phyloP scores from a whole-genome alignment of 2,888 invertebrate genomes.

The Troglohyphantes excavatus region DNA sequence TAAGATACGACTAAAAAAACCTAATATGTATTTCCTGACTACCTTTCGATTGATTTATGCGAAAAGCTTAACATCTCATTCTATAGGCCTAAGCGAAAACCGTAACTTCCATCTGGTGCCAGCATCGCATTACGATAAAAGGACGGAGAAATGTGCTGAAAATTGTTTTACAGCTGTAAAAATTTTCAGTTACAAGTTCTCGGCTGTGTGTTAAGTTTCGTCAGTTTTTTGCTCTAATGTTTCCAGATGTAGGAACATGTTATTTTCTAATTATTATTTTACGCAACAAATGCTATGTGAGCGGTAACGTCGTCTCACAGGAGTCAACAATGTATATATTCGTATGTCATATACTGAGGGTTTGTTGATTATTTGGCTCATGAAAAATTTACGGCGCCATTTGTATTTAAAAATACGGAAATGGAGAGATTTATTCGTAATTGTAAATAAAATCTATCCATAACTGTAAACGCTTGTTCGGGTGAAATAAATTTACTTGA shows the following conservation, averaged over 20 bases:
- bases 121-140: conserved; percentile 64
- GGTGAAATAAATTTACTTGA: background rate
- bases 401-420: no score
- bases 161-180: conserved; percentile 56
- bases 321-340: no score
- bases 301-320: no score
- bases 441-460: background rate
- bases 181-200: conserved; percentile 54
- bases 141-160: conserved; percentile 51
- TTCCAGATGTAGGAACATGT: background rate
- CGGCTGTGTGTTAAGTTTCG: background rate
- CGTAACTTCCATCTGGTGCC: conserved; percentile 67
- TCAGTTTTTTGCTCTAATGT: conserved; percentile 1
- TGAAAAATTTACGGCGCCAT: no score
- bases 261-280: no score
- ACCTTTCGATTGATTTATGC: conserved; percentile 65
- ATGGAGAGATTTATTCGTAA: no score
- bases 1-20: background rate
- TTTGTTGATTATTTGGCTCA: no score
- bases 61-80: conserved; percentile 63
- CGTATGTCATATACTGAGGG: no score
- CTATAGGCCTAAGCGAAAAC: conserved; percentile 65
- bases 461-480: background rate
- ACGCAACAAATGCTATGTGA: no score
- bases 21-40: conserved; percentile 54